Evolutionary conservation across 1,140 invertebrate genomes (phyloP).

Genomic region (Phocides pigmalion): DNA sequence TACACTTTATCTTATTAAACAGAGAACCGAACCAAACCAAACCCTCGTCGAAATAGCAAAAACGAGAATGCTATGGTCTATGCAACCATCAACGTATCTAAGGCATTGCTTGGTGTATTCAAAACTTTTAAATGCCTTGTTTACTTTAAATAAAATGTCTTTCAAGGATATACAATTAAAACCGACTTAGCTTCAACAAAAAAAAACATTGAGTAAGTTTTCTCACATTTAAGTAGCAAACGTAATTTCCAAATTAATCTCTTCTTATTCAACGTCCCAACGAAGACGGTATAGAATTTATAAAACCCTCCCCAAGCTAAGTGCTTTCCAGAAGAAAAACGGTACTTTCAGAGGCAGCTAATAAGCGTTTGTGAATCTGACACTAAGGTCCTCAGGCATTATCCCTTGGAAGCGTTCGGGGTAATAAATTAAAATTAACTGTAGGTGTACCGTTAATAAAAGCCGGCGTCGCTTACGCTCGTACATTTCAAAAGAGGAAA

Average conservation of each 20-base stretch:
- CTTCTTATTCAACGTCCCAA: slow-evolving; percentile 9
- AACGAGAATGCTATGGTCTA: too few species aligned
- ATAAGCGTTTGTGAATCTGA: slow-evolving; percentile 44
- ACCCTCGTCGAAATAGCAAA: too few species aligned
- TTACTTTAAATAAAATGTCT: too few species aligned
- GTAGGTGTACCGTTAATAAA: slow-evolving; percentile 52
- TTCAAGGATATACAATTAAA: too few species aligned
- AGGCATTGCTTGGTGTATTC: too few species aligned
- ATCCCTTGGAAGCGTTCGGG: slow-evolving; percentile 32
- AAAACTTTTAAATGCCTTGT: too few species aligned
- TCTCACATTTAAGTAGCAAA: slow-evolving; percentile 4
- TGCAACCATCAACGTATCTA: too few species aligned
- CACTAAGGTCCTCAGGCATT: slow-evolving; percentile 33
- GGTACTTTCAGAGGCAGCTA: slow-evolving; percentile 17
- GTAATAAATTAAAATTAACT: slow-evolving; percentile 59
- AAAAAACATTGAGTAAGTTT: background rate
- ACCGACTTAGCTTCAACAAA: background rate
- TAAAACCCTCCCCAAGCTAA: slow-evolving; percentile 18
- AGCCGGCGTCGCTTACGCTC: slow-evolving; percentile 53
- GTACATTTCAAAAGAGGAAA: slow-evolving; percentile 55
- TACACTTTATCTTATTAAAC: too few species aligned
- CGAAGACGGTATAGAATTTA: background rate
- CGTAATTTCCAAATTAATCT: slow-evolving; percentile 24
- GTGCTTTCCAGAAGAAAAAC: slow-evolving; percentile 25
- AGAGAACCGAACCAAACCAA: too few species aligned